These are phyloP conservation scores for Dendropsophus ebraccatus DNA, from an alignment of 2,113 vertebrate genomes.

Conservation along the genomic window DNA sequence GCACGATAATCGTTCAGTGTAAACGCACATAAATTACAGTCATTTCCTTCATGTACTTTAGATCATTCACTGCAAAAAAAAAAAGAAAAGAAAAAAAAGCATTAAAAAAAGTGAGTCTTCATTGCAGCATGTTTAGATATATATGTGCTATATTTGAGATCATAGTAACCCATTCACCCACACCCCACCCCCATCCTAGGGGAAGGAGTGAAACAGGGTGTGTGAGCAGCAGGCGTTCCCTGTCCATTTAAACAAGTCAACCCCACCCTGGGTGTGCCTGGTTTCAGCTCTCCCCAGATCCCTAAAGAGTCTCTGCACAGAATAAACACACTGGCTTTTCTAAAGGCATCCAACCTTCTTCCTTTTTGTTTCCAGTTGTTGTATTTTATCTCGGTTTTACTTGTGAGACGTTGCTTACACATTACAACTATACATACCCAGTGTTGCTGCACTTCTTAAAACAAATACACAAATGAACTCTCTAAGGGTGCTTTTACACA, in stretches of 20 bases:
- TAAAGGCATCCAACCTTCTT: not conserved
- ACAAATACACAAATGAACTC: not conserved
- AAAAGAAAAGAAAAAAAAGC: no score
- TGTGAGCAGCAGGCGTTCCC: slow-evolving; percentile 50
- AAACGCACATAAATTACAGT: no score
- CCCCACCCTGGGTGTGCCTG: slow-evolving; percentile 51
- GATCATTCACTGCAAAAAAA: no score
- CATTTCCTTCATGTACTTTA: no score
- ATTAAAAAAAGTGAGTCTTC: no score
- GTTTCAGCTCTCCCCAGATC: slow-evolving; percentile 44
- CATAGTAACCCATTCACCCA: not conserved
- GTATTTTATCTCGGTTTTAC: not conserved
- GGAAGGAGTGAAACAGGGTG: slow-evolving; percentile 34
- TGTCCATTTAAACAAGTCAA: slow-evolving; percentile 36
- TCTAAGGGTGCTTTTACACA: not conserved
- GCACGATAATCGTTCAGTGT: no score
- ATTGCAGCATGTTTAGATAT: no score
- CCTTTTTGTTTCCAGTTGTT: not conserved
- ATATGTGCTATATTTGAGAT: not conserved
- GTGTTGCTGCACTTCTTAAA: not conserved
- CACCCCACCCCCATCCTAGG: slow-evolving; percentile 7
- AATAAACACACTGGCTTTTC: slow-evolving; percentile 7
- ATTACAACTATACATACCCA: not conserved
- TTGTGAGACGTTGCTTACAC: not conserved
- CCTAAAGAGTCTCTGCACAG: not conserved